phyloP scores from a whole-genome alignment of 2,113 vertebrate genomes.

The Brachyistius frenatus region DNA sequence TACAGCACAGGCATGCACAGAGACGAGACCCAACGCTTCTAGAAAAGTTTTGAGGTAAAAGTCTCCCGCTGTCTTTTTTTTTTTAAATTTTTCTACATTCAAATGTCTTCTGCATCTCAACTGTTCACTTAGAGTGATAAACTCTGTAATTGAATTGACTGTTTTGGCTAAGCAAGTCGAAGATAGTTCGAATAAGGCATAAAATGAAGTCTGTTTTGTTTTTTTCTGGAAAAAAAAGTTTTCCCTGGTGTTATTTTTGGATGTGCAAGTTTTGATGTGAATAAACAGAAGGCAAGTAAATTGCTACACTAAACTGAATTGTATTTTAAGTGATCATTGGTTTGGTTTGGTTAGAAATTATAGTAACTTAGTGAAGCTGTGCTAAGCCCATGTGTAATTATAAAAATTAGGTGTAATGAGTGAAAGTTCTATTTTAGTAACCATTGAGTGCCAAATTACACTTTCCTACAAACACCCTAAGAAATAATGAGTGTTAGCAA shows the following conservation, averaged over 20 bases:
- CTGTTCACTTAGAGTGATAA: slow-evolving; percentile 1
- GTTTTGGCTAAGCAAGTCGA: neutral
- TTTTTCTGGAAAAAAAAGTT: slow-evolving; percentile 11
- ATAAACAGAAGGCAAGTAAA: no score
- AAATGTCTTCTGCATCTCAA: no score
- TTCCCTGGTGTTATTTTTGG: slow-evolving; percentile 17
- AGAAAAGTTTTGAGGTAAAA: slow-evolving; percentile 14
- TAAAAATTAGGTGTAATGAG: no score
- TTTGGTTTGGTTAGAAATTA: neutral
- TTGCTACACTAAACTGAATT: no score
- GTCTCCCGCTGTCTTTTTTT: neutral
- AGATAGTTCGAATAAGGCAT: neutral
- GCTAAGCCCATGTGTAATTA: neutral
- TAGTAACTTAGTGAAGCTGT: neutral
- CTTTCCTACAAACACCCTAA: no score
- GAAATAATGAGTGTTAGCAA: no score
- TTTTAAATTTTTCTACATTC: no score
- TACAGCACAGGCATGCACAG: neutral
- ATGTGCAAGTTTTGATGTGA: neutral
- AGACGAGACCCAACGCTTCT: slow-evolving; percentile 21
- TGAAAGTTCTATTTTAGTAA: no score
- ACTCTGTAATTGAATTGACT: slow-evolving; percentile 14
- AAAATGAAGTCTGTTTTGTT: slow-evolving; percentile 18
- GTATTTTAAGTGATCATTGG: neutral
- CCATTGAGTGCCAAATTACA: no score